Base-by-base conservation (phyloP, 2,888 invertebrate genomes). In the Lapara coniferarum region DNA sequence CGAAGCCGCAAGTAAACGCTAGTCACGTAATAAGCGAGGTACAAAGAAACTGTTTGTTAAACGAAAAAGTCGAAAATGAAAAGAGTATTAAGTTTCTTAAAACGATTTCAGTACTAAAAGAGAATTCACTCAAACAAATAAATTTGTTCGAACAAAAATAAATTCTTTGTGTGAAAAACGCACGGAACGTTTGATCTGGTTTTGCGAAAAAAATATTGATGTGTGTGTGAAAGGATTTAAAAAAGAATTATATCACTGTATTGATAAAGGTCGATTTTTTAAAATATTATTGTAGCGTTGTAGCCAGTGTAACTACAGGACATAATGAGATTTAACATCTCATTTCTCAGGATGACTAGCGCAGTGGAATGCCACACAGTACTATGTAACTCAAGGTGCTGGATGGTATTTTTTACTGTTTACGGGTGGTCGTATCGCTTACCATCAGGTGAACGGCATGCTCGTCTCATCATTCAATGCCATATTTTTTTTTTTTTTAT, bases 101-200 rank as follows among this genome's bases (percentile, higher is more conserved):
- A 59, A 59, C 59, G 44, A 59, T 59, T 59, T 46, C 59, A 16
- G 37, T 37, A 59, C 56, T 44, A 37, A 59, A 59, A 59, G 44
- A 59, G 59, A 59, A 59, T 58, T 58, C 13, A 59, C 44, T 12
- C 10, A 59, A 46, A 59, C 37, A 58, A 44, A 58, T 16, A 55
- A 10, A 12, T 16, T 59, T 59, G 59, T 59, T 59, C n/a, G 44
- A 10, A 16, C 10, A 44, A 46, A 44, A 46, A 44, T 59, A 59
- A 59, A 59, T 59, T 59, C 30, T 19, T 6, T 37, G 4, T 46
- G 16, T 12, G 46, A n/a, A 16, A 59, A 57, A 14, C 14, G 25
- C n/a, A n/a, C 37, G 19, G 13, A 37, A 37, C 37, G 25, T 57
- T 52, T 51, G 13, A 4, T 14, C 14, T 3, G 7, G 57, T 58